phyloP scores from a whole-genome alignment of 2,113 vertebrate species.

The Xenotilapia longispinis region DNA sequence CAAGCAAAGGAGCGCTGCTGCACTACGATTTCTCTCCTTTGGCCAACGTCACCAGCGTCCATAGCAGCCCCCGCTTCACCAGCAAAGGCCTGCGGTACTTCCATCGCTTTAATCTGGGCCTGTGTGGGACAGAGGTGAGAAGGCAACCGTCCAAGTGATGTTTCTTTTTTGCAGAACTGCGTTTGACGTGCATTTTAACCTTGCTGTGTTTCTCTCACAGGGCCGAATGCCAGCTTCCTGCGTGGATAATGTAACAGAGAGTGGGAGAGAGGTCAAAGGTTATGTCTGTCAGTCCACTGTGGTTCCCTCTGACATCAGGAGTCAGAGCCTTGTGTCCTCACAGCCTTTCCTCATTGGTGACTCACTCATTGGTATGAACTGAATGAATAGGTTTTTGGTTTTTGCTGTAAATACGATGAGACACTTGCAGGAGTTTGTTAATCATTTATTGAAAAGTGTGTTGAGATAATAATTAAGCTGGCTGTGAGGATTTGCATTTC shows the following conservation, averaged over 20 bases:
- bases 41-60: slow-evolving; percentile 59
- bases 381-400: background rate
- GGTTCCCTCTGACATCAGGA: slow-evolving; percentile 80
- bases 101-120: slow-evolving; percentile 80
- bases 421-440: background rate
- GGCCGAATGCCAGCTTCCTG: slow-evolving; percentile 74
- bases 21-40: slow-evolving; percentile 80
- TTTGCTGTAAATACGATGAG: background rate
- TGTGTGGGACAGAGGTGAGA: slow-evolving; percentile 86
- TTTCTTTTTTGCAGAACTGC: background rate
- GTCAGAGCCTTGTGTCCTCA: slow-evolving; percentile 78
- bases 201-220: slow-evolving; percentile 49
- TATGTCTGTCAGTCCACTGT: slow-evolving; percentile 83
- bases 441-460: background rate
- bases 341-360: slow-evolving; percentile 85
- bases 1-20: slow-evolving; percentile 34
- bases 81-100: slow-evolving; percentile 85
- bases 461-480: background rate
- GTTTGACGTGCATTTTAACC: background rate
- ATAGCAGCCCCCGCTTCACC: slow-evolving; percentile 82
- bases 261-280: slow-evolving; percentile 66
- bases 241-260: slow-evolving; percentile 81
- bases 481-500: background rate
- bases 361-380: slow-evolving; percentile 75
- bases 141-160: background rate